Percentiles rank a stretch among this genome's conserved stretches.
Conservation (phyloP, 1,140 invertebrate genomes). For the Laodelphax striatellus region DNA sequence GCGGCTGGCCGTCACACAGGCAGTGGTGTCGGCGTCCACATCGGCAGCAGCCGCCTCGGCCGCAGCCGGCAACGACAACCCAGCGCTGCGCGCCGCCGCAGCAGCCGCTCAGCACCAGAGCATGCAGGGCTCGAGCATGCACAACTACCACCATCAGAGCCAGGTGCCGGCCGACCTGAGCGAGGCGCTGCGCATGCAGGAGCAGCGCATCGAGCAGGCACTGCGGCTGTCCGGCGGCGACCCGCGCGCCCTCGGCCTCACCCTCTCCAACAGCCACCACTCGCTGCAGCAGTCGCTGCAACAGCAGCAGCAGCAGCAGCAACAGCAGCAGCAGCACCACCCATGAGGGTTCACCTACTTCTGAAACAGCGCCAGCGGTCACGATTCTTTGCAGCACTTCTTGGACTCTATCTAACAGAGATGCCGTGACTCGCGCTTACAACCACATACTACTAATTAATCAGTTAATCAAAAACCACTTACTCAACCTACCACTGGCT, state of each 20-base stretch:
- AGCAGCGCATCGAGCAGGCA: constrained; percentile 69
- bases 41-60: constrained; percentile 31
- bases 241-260: constrained; percentile 49
- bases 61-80: constrained; percentile 7
- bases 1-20: constrained; percentile 56
- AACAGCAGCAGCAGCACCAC: constrained; percentile 24
- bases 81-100: constrained; percentile 2
- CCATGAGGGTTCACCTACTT: constrained; percentile 25
- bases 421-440: no score
- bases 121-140: constrained; percentile 2
- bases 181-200: constrained; percentile 63
- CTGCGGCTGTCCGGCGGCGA: constrained; percentile 58
- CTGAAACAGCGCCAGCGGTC: constrained; percentile 12
- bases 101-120: constrained; percentile 4
- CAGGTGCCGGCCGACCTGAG: constrained; percentile 43
- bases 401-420: constrained; percentile 14
- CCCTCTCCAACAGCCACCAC: constrained; percentile 30
- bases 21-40: constrained; percentile 37
- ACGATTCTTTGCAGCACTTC: constrained; percentile 13
- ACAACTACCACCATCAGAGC: constrained; percentile 27
- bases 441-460: no score
- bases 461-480: no score
- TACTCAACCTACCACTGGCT: no score
- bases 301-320: constrained; percentile 25
- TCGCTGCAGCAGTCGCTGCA: constrained; percentile 20